These are phyloP conservation scores for Pherbina coryleti DNA, from an alignment of 2,888 invertebrate species.

Conservation along the genomic window DNA sequence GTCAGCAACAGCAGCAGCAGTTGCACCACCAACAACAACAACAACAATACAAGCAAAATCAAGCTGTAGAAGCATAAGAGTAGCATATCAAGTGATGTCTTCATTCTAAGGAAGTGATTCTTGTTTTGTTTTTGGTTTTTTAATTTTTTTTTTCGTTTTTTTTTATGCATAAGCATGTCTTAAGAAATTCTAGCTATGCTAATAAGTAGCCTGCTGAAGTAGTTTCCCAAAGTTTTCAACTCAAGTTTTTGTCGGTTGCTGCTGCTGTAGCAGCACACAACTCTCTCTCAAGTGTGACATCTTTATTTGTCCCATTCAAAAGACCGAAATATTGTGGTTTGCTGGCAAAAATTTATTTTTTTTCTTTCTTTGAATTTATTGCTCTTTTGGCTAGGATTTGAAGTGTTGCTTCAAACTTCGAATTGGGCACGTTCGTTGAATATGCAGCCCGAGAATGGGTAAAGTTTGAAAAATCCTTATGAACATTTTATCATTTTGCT, in stretches of 20 bases:
- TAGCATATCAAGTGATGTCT: background rate
- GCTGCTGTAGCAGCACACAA: background rate
- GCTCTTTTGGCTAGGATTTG: no score
- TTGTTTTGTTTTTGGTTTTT: background rate
- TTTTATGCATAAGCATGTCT: background rate
- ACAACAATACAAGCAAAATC: background rate
- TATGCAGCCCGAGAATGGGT: no score
- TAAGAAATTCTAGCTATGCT: background rate
- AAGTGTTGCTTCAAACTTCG: no score
- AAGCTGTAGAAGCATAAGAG: background rate
- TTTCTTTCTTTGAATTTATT: no score
- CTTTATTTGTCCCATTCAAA: constrained; percentile 6
- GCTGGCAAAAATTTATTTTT: no score
- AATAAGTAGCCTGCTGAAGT: background rate
- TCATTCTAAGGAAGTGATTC: background rate
- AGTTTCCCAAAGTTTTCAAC: background rate
- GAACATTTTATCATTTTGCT: no score
- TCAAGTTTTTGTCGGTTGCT: background rate
- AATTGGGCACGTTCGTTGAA: no score
- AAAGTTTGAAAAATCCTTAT: no score
- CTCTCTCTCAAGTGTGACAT: background rate
- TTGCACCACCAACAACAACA: background rate
- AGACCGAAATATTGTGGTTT: background rate
- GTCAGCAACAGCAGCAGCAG: background rate
- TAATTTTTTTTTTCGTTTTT: background rate